Evolutionary conservation across 2,797 vertebrate species (phyloP).

Genomic region (Crenuchus spilurus): DNA sequence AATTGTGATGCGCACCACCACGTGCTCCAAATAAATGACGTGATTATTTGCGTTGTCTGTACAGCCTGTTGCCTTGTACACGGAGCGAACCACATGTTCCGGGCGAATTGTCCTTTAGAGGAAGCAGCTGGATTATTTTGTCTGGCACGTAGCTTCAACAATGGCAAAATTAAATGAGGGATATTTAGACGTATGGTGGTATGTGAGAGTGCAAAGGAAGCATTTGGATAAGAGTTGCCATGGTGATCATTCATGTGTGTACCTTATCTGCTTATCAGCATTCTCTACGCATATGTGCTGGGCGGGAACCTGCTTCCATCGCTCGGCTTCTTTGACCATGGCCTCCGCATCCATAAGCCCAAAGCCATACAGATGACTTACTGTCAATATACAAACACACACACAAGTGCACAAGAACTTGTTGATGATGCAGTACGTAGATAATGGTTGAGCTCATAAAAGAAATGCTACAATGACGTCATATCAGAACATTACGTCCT

Average conservation of each 20-base stretch:
- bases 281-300: slow-evolving; percentile 97
- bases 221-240: neutral
- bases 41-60: slow-evolving; percentile 92
- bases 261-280: slow-evolving; percentile 96
- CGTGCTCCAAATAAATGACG: slow-evolving; percentile 96
- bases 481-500: too few species aligned
- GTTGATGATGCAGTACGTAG: neutral
- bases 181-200: neutral
- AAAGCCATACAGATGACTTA: slow-evolving; percentile 98
- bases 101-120: slow-evolving; percentile 91
- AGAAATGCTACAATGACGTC: too few species aligned
- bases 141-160: slow-evolving; percentile 24
- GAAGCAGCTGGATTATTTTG: slow-evolving; percentile 21
- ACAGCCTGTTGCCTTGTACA: slow-evolving; percentile 97
- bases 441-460: neutral
- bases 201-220: neutral
- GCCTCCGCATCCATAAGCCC: slow-evolving; percentile 98
- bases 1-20: slow-evolving; percentile 95
- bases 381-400: slow-evolving; percentile 70
- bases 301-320: slow-evolving; percentile 92
- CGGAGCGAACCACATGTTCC: slow-evolving; percentile 91
- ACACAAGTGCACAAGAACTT: neutral
- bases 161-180: neutral
- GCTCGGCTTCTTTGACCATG: slow-evolving; percentile 97
- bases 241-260: slow-evolving; percentile 43